A percentile compares a stretch with the other conserved stretches of the same genome.
phyloP scores from a whole-genome alignment of 2,113 vertebrate genomes.

The Ginglymostoma cirratum region DNA sequence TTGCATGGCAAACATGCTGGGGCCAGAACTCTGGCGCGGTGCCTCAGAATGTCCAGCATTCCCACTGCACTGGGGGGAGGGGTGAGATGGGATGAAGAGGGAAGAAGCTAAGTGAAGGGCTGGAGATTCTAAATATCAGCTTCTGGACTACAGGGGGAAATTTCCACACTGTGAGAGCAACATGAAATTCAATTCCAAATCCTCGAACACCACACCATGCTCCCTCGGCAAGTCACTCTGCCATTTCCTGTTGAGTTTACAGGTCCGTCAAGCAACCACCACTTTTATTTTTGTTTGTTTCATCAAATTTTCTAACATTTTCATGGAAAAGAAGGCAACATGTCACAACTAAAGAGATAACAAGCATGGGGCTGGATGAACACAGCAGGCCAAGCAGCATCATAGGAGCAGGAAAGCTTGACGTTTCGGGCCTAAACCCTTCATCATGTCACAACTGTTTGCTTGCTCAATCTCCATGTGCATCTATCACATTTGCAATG shows the following conservation, averaged over 20 bases:
- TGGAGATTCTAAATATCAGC: not conserved
- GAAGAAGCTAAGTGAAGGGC: not conserved
- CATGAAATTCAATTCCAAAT: not conserved
- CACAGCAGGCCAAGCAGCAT: no score
- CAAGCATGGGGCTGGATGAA: no score
- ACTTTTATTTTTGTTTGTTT: not conserved
- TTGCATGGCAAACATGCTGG: not conserved
- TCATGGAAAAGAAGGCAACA: not conserved
- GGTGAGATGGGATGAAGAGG: no score
- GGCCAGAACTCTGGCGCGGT: not conserved
- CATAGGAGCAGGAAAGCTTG: no score
- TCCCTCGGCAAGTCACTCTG: not conserved
- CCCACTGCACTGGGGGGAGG: no score
- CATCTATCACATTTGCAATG: no score
- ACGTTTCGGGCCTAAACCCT: no score
- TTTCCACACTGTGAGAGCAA: not conserved
- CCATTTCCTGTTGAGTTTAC: not conserved
- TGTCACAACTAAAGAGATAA: no score
- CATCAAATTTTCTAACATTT: not conserved
- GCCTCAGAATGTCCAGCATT: no score
- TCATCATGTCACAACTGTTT: not conserved
- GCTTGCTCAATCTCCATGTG: not conserved
- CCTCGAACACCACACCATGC: not conserved
- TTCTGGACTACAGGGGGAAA: not conserved
- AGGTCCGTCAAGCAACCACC: not conserved